phyloP scores from a whole-genome alignment of 2,113 vertebrate species.

The Poecile atricapillus region DNA sequence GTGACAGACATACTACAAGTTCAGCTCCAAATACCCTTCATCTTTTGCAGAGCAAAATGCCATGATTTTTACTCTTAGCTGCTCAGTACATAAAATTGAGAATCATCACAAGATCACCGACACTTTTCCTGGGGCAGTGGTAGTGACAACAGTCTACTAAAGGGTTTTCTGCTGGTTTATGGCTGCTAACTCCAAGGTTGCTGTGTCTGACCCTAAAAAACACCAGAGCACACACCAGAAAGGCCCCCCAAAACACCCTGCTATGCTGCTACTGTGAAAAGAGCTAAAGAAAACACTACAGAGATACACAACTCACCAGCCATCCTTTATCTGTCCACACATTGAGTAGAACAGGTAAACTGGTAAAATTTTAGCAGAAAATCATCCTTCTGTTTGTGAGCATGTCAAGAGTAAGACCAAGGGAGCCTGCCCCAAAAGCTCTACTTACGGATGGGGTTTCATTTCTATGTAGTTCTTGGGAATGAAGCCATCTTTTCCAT shows the following conservation, averaged over 20 bases:
- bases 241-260: not conserved
- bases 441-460: constrained; percentile 97
- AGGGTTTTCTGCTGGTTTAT: not conserved
- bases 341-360: not conserved
- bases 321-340: not conserved
- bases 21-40: not conserved
- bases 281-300: not conserved
- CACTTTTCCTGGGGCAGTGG: not conserved
- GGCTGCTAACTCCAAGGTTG: not conserved
- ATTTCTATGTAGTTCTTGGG: constrained; percentile 99
- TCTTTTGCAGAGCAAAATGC: not conserved
- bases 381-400: not conserved
- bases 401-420: not conserved
- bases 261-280: not conserved
- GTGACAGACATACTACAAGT: not conserved
- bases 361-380: not conserved
- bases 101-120: not conserved
- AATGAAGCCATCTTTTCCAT: constrained; percentile 96
- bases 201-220: not conserved
- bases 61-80: not conserved
- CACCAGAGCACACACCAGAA: not conserved
- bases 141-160: not conserved
- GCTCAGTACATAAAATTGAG: not conserved
- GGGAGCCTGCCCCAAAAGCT: not conserved
- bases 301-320: not conserved